phyloP scores from a whole-genome alignment of 2,888 invertebrate species.

The Apotomis capreana region DNA sequence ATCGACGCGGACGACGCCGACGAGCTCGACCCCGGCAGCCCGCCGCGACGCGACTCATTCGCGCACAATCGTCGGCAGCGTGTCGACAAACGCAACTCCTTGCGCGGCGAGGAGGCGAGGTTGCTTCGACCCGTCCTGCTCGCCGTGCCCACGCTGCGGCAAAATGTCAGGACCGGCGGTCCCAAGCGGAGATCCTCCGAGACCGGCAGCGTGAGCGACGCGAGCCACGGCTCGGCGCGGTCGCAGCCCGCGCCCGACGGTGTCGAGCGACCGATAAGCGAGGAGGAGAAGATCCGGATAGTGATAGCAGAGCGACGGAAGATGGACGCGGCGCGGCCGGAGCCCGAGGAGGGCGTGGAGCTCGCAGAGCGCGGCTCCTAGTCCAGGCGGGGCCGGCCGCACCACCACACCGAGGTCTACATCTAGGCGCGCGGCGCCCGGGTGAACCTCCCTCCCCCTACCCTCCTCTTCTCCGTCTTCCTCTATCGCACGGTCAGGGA shows the following conservation, averaged over 20 bases:
- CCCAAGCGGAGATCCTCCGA: slow-evolving; percentile 67
- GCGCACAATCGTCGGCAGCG: slow-evolving; percentile 78
- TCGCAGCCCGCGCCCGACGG: slow-evolving; percentile 59
- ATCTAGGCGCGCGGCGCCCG: slow-evolving; percentile 62
- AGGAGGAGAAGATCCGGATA: slow-evolving; percentile 83
- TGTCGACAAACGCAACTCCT: slow-evolving; percentile 72
- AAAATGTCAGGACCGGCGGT: slow-evolving; percentile 59
- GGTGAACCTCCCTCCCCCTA: slow-evolving; percentile 47
- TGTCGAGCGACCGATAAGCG: slow-evolving; percentile 63
- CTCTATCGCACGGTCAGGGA: slow-evolving; percentile 62
- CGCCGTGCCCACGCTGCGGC: slow-evolving; percentile 69
- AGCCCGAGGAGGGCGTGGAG: slow-evolving; percentile 70
- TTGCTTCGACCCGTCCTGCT: slow-evolving; percentile 71
- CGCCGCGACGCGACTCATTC: slow-evolving; percentile 76
- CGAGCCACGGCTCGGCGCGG: slow-evolving; percentile 56
- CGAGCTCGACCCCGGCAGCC: slow-evolving; percentile 76
- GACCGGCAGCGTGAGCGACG: slow-evolving; percentile 61
- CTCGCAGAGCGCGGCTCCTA: slow-evolving; percentile 77
- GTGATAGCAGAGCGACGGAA: slow-evolving; percentile 85
- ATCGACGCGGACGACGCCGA: slow-evolving; percentile 84
- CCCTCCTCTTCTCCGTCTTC: slow-evolving; percentile 49
- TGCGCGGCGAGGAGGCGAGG: slow-evolving; percentile 76
- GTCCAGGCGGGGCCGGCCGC: slow-evolving; percentile 82
- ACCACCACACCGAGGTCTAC: slow-evolving; percentile 79
- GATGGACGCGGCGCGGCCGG: slow-evolving; percentile 76